A percentile compares a stretch with the other conserved stretches of the same genome.
phyloP scores from a whole-genome alignment of 1,140 invertebrate species.

The Microplitis mediator region DNA sequence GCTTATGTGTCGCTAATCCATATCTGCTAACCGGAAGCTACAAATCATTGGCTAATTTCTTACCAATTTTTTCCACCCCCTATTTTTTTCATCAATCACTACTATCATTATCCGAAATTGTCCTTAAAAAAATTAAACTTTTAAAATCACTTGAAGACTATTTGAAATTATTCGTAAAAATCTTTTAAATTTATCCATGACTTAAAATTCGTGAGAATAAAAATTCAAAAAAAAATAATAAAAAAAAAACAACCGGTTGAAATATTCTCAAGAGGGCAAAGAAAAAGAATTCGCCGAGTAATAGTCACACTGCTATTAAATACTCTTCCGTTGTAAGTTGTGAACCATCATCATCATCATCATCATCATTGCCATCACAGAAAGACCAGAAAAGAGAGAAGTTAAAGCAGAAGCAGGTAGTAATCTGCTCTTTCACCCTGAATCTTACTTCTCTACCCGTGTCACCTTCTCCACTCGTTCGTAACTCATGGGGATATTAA shows the following conservation, averaged over 20 bases:
- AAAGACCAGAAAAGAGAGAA: background rate
- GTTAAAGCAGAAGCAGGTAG: slow-evolving; percentile 16
- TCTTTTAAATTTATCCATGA: background rate
- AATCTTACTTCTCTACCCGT: background rate
- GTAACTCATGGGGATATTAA: slow-evolving; percentile 28
- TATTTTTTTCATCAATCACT: too few species aligned
- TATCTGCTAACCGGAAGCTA: slow-evolving; percentile 13
- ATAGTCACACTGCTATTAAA: slow-evolving; percentile 37
- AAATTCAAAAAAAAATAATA: background rate
- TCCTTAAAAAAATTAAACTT: too few species aligned
- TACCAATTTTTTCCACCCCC: background rate
- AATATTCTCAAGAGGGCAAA: slow-evolving; percentile 14
- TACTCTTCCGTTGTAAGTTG: slow-evolving; percentile 28
- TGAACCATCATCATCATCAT: slow-evolving; percentile 8
- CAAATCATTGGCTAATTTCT: background rate
- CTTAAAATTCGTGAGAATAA: slow-evolving; percentile 15
- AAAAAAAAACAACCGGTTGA: background rate
- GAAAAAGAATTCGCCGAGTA: slow-evolving; percentile 39
- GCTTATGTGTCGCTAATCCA: slow-evolving; percentile 8
- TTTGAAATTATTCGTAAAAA: background rate
- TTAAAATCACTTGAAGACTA: background rate
- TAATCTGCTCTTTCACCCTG: slow-evolving; percentile 16
- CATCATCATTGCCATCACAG: background rate
- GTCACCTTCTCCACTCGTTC: slow-evolving; percentile 1
- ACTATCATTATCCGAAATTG: too few species aligned